phyloP scores from a whole-genome alignment of 2,888 invertebrate species.

The Ennomos erosarius region DNA sequence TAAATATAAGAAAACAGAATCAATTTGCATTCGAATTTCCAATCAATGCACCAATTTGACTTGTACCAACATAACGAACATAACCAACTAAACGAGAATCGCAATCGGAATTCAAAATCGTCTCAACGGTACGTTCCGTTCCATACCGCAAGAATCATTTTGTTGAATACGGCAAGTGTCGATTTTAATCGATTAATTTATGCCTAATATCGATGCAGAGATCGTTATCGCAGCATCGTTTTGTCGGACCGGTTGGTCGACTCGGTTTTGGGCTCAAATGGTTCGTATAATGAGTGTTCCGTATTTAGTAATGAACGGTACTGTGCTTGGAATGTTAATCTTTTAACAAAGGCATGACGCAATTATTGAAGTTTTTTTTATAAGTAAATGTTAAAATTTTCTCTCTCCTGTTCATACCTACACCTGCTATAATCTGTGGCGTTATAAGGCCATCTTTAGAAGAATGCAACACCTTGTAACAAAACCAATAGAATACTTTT shows the following conservation, averaged over 20 bases:
- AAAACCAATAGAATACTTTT: too few relatives aligned
- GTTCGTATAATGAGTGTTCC: slow-evolving; percentile 21
- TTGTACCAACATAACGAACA: slow-evolving; percentile 6
- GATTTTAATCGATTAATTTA: slow-evolving; percentile 76
- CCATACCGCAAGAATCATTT: slow-evolving; percentile 27
- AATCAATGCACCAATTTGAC: slow-evolving; percentile 16
- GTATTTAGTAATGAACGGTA: slow-evolving; percentile 19
- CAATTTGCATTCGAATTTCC: slow-evolving; percentile 21
- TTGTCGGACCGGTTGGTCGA: slow-evolving; percentile 44
- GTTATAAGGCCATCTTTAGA: too few relatives aligned
- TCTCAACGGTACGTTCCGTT: slow-evolving; percentile 22
- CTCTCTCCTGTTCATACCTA: too few relatives aligned
- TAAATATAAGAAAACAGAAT: slow-evolving; percentile 11
- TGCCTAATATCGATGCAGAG: slow-evolving; percentile 60
- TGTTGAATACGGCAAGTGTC: slow-evolving; percentile 40
- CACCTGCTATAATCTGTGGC: too few relatives aligned
- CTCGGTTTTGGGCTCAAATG: slow-evolving; percentile 23
- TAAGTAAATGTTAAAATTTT: too few relatives aligned
- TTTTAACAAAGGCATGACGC: neutral
- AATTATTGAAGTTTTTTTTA: too few relatives aligned
- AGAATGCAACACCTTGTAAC: too few relatives aligned
- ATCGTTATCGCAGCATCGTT: slow-evolving; percentile 57
- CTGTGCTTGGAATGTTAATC: slow-evolving; percentile 8
- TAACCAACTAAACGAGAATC: too few relatives aligned
- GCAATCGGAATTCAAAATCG: slow-evolving; percentile 36